Base-by-base conservation (phyloP, 2,888 invertebrate species). In the Rhamnusium bicolor region DNA sequence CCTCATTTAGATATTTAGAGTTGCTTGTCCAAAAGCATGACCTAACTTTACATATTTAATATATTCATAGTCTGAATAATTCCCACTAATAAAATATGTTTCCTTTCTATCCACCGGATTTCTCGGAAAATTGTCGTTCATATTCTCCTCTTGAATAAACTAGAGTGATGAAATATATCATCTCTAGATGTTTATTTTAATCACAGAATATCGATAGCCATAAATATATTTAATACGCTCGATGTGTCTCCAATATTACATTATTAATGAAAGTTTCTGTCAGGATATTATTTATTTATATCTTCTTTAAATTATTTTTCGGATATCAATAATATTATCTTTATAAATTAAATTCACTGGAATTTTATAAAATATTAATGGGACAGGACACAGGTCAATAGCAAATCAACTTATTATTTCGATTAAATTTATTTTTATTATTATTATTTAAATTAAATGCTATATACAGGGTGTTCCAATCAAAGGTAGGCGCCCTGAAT, bases 231-330 rank as follows among this genome's bases (percentile, higher is more conserved):
- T 19, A 51, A 51, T 19, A 19, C 19, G 18, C 18, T 51, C 0
- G 51, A 16, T 51, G 51, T 51, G 18, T 51, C 51, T 40, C 40
- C 40, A n/a, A 40, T 40, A 40, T 40, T 40, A 40, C 51, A 51
- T 51, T 51, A 51, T 51, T 51, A 51, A 51, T 51, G 51, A 19
- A 51, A 51, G 2, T 51, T 19, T 51, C 19, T 19, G 18, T 18
- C 51, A 19, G 18, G 19, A 12, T 10, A 12, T 19, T 51, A 51
- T 51, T 19, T 51, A 51, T 51, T 51, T 51, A 51, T 51, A 12
- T 51, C 12, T 18, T 51, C 6, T 51, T 7, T 19, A 51, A 51
- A 51, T 18, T 51, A 12, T 18, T 51, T 51, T 51, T 19, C 18
- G 51, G n/a, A 40, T n/a, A 10, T 40, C n/a, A 40, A 12, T 4